phyloP scores from a whole-genome alignment of 2,888 invertebrate genomes.

The Hirtodrosophila alboralis region DNA sequence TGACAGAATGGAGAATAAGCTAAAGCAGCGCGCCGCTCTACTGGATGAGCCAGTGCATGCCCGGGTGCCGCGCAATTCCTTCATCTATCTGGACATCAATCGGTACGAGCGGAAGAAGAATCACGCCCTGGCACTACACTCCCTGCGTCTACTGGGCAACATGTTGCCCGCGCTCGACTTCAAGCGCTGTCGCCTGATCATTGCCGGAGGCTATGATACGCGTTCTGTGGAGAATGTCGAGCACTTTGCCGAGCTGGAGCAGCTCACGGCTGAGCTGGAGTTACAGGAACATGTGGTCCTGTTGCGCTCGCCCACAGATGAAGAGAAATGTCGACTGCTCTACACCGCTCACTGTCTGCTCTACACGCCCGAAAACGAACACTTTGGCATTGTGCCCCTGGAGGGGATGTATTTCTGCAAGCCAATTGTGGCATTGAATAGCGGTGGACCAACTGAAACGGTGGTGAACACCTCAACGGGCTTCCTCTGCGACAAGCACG shows the following conservation, averaged over 20 bases:
- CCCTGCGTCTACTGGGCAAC: conserved; percentile 89
- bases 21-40: conserved; percentile 82
- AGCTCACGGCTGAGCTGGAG: conserved; percentile 87
- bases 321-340: conserved; percentile 92
- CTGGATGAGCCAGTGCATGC: conserved; percentile 64
- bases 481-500: conserved; percentile 89
- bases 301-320: conserved; percentile 94
- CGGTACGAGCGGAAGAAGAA: conserved; percentile 99
- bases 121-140: conserved; percentile 92
- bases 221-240: conserved; percentile 94
- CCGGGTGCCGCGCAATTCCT: conserved; percentile 85
- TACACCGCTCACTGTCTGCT: conserved; percentile 90
- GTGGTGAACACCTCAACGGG: conserved; percentile 91
- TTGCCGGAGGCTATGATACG: conserved; percentile 98
- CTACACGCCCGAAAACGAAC: conserved; percentile 98
- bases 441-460: conserved; percentile 98
- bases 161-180: conserved; percentile 86
- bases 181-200: conserved; percentile 90
- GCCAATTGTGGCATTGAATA: conserved; percentile 97
- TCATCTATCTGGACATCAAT: conserved; percentile 96
- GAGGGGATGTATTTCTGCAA: conserved; percentile 98
- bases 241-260: conserved; percentile 90
- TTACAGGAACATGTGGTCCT: conserved; percentile 91
- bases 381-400: conserved; percentile 99
- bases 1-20: conserved; percentile 84